These are phyloP conservation scores for Sisor rabdophorus DNA, from an alignment of 2,113 vertebrate genomes.

Conservation along the genomic window DNA sequence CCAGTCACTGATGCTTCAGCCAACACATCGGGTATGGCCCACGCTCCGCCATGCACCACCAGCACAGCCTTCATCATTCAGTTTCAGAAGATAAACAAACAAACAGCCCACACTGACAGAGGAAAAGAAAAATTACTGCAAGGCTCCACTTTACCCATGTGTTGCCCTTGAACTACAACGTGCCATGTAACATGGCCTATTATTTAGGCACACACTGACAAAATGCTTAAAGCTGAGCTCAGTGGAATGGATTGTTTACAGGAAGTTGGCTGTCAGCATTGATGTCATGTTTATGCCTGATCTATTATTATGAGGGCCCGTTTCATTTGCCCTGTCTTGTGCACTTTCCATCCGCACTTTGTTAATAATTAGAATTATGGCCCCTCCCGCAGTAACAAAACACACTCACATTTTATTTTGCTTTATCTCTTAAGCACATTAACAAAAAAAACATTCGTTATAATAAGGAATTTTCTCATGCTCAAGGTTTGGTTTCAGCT, in stretches of 20 bases:
- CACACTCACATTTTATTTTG: not conserved
- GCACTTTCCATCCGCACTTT: constrained; percentile 14
- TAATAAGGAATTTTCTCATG: not conserved
- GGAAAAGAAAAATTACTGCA: constrained; percentile 36
- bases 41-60: constrained; percentile 70
- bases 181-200: constrained; percentile 42
- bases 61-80: constrained; percentile 62
- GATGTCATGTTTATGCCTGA: constrained; percentile 51
- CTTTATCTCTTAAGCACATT: not conserved
- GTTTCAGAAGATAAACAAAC: constrained; percentile 40
- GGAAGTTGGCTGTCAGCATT: constrained; percentile 47
- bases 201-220: constrained; percentile 50
- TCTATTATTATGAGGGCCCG: constrained; percentile 42
- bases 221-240: constrained; percentile 47
- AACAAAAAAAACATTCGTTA: not conserved
- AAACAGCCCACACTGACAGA: constrained; percentile 41
- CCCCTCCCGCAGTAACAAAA: not conserved
- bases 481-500: not conserved
- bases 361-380: constrained; percentile 22
- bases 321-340: constrained; percentile 35
- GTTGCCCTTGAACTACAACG: constrained; percentile 47
- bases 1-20: constrained; percentile 57
- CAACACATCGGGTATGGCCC: constrained; percentile 61
- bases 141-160: constrained; percentile 34
- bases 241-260: constrained; percentile 49